Conservation (phyloP, 2,888 invertebrate species). For the Thereva unica region DNA sequence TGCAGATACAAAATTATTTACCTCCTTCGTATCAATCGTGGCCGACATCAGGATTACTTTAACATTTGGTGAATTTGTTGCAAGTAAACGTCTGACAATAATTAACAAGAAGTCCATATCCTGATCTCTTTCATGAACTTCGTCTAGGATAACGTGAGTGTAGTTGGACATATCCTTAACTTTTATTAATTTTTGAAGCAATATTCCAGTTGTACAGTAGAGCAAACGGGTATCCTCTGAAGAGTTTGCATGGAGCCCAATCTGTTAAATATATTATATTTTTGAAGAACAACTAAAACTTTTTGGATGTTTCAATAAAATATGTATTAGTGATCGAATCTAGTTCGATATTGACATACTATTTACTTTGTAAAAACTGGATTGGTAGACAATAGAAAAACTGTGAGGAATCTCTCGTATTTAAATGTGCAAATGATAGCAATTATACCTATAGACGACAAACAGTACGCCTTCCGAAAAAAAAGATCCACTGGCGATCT, state of each 20-base stretch:
- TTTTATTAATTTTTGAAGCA: slow-evolving; percentile 75
- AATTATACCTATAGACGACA: too few relatives aligned
- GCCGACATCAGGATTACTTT: slow-evolving; percentile 93
- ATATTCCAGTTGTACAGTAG: slow-evolving; percentile 88
- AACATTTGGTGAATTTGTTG: slow-evolving; percentile 65
- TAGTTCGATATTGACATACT: background rate
- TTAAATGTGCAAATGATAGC: too few relatives aligned
- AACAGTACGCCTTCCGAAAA: too few relatives aligned
- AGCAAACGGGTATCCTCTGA: slow-evolving; percentile 69
- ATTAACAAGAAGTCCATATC: slow-evolving; percentile 90
- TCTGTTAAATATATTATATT: slow-evolving; percentile 42
- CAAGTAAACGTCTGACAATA: slow-evolving; percentile 76
- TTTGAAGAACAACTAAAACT: background rate
- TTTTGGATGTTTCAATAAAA: background rate
- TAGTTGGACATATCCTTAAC: slow-evolving; percentile 73
- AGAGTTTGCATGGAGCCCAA: slow-evolving; percentile 48
- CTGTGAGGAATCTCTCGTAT: too few relatives aligned
- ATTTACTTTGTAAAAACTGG: background rate
- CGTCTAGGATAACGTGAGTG: slow-evolving; percentile 90
- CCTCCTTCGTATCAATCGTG: slow-evolving; percentile 73
- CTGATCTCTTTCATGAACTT: slow-evolving; percentile 91
- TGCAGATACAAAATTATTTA: slow-evolving; percentile 31
- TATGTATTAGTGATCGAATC: background rate
- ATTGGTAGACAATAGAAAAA: too few relatives aligned
- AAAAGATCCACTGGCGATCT: too few relatives aligned